These are phyloP conservation scores for Hyphantria cunea DNA, from an alignment of 1,140 invertebrate species.

Conservation along the genomic window DNA sequence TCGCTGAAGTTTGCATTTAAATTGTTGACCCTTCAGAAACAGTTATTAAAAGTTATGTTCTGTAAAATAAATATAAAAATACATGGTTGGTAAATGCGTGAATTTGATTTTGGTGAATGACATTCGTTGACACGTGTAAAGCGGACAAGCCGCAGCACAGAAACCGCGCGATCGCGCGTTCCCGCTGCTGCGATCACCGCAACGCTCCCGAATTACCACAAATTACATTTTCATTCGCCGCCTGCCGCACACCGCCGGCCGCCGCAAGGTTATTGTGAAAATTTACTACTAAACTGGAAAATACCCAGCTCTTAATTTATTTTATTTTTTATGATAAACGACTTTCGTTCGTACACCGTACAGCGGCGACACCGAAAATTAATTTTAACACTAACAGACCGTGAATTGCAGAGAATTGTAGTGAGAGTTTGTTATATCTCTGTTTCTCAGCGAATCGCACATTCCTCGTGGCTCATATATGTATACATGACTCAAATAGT, in stretches of 20 bases:
- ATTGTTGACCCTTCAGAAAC: no score
- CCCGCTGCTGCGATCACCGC: slow-evolving; percentile 26
- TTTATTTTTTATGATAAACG: background rate
- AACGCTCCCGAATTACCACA: slow-evolving; percentile 51
- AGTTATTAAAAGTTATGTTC: no score
- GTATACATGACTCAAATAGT: slow-evolving; percentile 8
- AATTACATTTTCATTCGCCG: slow-evolving; percentile 67
- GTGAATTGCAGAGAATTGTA: slow-evolving; percentile 25
- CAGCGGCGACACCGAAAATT: slow-evolving; percentile 15
- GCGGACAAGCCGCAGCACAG: slow-evolving; percentile 1
- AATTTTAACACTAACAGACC: slow-evolving; percentile 25
- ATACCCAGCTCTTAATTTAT: slow-evolving; percentile 35
- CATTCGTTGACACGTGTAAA: background rate
- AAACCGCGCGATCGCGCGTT: slow-evolving; percentile 9
- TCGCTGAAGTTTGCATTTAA: no score
- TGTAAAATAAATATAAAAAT: no score
- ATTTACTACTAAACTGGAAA: slow-evolving; percentile 50
- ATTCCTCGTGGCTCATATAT: slow-evolving; percentile 8
- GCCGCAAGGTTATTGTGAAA: slow-evolving; percentile 43
- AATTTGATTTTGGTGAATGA: slow-evolving; percentile 1
- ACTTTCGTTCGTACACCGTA: slow-evolving; percentile 12
- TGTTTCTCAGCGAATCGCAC: slow-evolving; percentile 25
- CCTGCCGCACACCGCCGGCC: slow-evolving; percentile 38
- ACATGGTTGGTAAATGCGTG: slow-evolving; percentile 1
- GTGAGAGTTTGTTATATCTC: slow-evolving; percentile 21